Conservation (phyloP, 2,888 invertebrate species). For the Quadroppia sp. region DNA sequence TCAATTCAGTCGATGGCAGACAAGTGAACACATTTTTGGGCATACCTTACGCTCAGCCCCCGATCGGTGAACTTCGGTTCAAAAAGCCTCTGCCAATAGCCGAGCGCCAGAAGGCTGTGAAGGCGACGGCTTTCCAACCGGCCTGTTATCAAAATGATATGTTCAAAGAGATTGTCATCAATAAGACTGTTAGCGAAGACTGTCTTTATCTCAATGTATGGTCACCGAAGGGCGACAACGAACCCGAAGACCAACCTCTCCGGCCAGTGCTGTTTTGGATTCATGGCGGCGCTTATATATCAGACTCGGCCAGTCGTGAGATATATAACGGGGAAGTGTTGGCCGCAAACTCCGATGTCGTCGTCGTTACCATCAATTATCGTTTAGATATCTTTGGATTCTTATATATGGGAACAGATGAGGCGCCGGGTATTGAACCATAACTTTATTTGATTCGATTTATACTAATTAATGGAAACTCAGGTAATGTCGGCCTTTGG, state of each 20-base stretch:
- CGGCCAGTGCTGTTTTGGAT: constrained; percentile 43
- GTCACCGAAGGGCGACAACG: constrained; percentile 29
- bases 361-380: constrained; percentile 41
- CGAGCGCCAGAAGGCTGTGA: not conserved
- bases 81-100: constrained; percentile 39
- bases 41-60: constrained; percentile 45
- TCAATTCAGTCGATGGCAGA: constrained; percentile 41
- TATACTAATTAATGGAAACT: not conserved
- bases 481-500: constrained; percentile 40
- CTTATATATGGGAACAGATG: constrained; percentile 34
- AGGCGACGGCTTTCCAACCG: not conserved
- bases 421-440: constrained; percentile 1
- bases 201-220: constrained; percentile 42
- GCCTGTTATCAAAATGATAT: constrained; percentile 32
- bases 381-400: constrained; percentile 41
- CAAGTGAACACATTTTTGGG: constrained; percentile 45
- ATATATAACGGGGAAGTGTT: not conserved
- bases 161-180: constrained; percentile 24
- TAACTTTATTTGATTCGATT: not conserved
- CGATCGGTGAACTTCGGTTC: constrained; percentile 45
- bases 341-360: constrained; percentile 37
- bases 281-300: constrained; percentile 43
- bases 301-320: constrained; percentile 18
- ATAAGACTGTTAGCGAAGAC: constrained; percentile 31
- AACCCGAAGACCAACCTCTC: not conserved